phyloP scores from a whole-genome alignment of 2,888 invertebrate species.

The Lycaena phlaeas region DNA sequence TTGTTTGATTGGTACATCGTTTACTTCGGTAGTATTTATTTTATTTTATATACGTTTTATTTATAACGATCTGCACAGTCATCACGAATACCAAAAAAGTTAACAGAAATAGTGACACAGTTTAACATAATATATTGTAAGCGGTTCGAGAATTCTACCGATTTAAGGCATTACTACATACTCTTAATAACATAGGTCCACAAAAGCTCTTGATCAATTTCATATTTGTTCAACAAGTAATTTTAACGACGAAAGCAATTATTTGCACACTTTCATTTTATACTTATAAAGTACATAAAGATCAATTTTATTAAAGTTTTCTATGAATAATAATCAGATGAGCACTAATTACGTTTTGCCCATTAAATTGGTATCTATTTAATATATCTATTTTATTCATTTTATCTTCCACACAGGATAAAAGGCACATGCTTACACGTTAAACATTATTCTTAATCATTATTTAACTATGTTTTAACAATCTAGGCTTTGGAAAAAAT shows the following conservation, averaged over 20 bases:
- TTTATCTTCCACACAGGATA: neutral
- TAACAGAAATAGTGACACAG: no score
- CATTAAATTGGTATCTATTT: neutral
- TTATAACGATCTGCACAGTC: no score
- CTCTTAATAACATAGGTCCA: no score
- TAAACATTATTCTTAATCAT: neutral
- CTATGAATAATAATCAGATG: neutral
- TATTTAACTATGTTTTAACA: constrained; percentile 5
- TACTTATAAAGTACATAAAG: neutral
- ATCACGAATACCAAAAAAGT: no score
- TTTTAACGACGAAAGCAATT: neutral
- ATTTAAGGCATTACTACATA: no score
- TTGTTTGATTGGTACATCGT: no score
- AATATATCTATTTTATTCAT: no score
- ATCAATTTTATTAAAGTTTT: neutral
- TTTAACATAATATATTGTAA: no score
- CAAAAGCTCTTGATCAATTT: no score
- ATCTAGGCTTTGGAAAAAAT: constrained; percentile 11
- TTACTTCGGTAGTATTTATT: no score
- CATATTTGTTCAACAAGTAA: neutral
- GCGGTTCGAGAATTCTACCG: no score
- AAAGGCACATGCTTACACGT: constrained; percentile 10
- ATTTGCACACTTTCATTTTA: neutral
- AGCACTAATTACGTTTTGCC: neutral
- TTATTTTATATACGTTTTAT: no score